Base-by-base conservation (phyloP, 2,113 vertebrate species). In the Pomatostomus ruficeps region DNA sequence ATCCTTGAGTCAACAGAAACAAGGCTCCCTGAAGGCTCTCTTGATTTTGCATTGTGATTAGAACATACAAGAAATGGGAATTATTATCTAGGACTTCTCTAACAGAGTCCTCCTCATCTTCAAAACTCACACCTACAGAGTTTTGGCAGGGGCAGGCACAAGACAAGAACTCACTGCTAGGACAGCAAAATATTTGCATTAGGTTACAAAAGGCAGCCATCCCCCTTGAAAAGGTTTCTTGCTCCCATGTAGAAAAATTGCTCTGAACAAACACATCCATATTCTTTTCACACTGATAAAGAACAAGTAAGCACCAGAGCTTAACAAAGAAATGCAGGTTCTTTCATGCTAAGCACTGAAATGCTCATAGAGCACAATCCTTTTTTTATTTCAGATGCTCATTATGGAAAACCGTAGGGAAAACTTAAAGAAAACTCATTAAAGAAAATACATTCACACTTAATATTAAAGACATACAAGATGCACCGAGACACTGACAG, bases 401-500 rank as follows among this genome's bases (percentile, higher is more conserved):
- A 4, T 89, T 77, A 70, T 0, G 68, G 66, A 85, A 85, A 89
- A 71, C 82, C 68, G 86, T 77, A 94, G 57, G 75, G 67, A 85
- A 85, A 74, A 88, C 71, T 81, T 87, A 95, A 54, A 63, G 51
- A 87, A 80, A 80, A 85, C 65, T 85, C 52, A 9, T 72, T 96
- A 95, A 96, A 93, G 90, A 84, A 97, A 94, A 93, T 54, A 97
- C 83, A 95, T 96, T 95, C 88, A 93, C 31, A 51, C 89, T 83
- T 85, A 75, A 81, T 92, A 91, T 75, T 88, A 81, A 89, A 92
- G 81, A 97, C 85, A 91, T 73, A 97, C 66, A 95, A 94, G 88
- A 88, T 95, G 88, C 57, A 97, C 67, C 36, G 52, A 97, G 92
- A 98, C 78, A 93, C 87, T 79, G 82, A 98, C 94, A 97, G 79